phyloP scores from a whole-genome alignment of 2,888 invertebrate genomes.

The Chloroclystis v-ata region DNA sequence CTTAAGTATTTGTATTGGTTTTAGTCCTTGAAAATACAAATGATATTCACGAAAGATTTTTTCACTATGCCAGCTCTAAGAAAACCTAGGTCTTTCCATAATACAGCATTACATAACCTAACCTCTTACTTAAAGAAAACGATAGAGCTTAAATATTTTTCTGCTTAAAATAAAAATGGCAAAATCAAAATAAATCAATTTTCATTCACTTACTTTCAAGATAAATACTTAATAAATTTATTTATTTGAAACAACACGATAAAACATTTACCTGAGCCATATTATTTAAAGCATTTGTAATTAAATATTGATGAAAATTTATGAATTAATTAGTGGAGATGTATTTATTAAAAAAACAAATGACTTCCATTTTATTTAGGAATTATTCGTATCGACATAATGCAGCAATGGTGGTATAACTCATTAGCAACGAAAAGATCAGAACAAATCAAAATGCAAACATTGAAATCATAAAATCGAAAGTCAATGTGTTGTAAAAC shows the following conservation, averaged over 20 bases:
- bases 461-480: slow-evolving; percentile 21
- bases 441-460: background rate
- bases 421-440: slow-evolving; percentile 6
- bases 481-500: slow-evolving; percentile 36
- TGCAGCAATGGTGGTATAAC: slow-evolving; percentile 50
- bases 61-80: background rate
- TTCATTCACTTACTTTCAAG: background rate
- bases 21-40: too few relatives aligned
- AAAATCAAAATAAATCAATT: background rate
- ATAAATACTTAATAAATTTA: slow-evolving; percentile 3
- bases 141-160: slow-evolving; percentile 26
- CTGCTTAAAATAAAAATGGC: background rate
- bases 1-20: too few relatives aligned
- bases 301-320: too few relatives aligned
- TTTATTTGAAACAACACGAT: too few relatives aligned
- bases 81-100: slow-evolving; percentile 21
- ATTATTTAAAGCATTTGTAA: too few relatives aligned
- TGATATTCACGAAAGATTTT: too few relatives aligned
- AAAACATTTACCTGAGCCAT: too few relatives aligned
- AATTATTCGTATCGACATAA: slow-evolving; percentile 48
- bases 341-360: too few relatives aligned
- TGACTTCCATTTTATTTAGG: too few relatives aligned
- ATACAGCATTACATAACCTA: slow-evolving; percentile 67
- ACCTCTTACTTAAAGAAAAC: slow-evolving; percentile 46
- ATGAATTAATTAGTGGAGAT: too few relatives aligned